These are phyloP conservation scores for Trichopoda pennipes DNA, from an alignment of 2,888 invertebrate genomes.

Conservation along the genomic window DNA sequence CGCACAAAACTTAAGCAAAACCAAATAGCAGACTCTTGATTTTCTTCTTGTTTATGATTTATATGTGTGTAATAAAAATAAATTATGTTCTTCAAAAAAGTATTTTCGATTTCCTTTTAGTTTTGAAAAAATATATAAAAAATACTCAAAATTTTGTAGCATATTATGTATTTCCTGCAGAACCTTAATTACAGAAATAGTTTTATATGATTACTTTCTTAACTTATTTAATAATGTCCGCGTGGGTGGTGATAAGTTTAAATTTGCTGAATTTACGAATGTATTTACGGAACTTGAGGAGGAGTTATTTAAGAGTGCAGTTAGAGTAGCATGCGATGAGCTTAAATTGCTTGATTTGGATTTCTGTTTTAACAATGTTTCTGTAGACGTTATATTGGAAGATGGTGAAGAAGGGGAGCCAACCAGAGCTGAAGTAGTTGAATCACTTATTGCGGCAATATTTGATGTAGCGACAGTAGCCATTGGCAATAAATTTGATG, in stretches of 20 bases:
- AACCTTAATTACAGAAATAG: neutral
- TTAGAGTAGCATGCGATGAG: conserved; percentile 80
- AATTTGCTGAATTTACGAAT: conserved; percentile 5
- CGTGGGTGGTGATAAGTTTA: conserved; percentile 36
- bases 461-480: conserved; percentile 23
- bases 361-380: conserved; percentile 57
- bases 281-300: conserved; percentile 60
- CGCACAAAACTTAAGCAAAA: too few relatives aligned
- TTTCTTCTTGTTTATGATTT: too few relatives aligned
- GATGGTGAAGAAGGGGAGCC: conserved; percentile 43
- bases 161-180: too few relatives aligned
- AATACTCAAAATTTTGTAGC: too few relatives aligned
- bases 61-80: too few relatives aligned
- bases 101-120: too few relatives aligned
- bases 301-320: conserved; percentile 78
- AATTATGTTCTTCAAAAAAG: too few relatives aligned
- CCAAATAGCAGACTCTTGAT: too few relatives aligned
- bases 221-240: conserved; percentile 58
- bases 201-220: conserved; percentile 45
- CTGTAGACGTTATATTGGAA: conserved; percentile 56
- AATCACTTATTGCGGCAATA: conserved; percentile 49
- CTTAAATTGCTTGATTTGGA: conserved; percentile 76
- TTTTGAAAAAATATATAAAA: too few relatives aligned
- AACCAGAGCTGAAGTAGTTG: conserved; percentile 49
- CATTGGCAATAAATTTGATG: conserved; percentile 55